Evolutionary conservation across 1,140 invertebrate genomes (phyloP), one percentile per base, ranked within the genome.

Genomic region (Nymphalis io): DNA sequence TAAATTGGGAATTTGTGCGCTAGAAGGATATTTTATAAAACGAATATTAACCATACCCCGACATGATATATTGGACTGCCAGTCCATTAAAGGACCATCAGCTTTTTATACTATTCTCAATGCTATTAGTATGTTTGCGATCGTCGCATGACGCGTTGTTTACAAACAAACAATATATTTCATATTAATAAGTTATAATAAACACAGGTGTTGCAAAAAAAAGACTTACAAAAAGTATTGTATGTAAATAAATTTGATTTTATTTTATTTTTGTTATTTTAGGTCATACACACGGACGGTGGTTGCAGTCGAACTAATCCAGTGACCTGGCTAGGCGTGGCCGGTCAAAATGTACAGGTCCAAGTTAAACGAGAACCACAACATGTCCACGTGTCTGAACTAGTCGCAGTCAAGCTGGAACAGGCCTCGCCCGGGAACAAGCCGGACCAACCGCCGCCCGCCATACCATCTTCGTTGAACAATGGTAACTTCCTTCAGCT

Each of bases 241-340:
- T 15, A 42, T 42, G 12, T 42, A n/a, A 15, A n/a, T 46, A 46
- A n/a, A 42, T 12, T 12, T 42, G 39, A 12, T 42, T n/a, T n/a
- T n/a, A n/a, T n/a, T n/a, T 33, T 33, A 33, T 8, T 20, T 20
- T 2, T 12, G 18, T n/a, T n/a, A 13, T 55, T 55, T 12, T 15
- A 88, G 84, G 77, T 90, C 6, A 81, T 88, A 21, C 88, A 90
- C 66, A 78, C 85, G 10, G 85, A 86, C 59, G 84, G 89, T 66
- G 91, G 90, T 0, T 93, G 93, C 79, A 93, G 93, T 75, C 83
- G 93, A 33, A 93, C 93, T 5, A 93, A 93, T 78, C 93, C 93
- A 0, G 89, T 94, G 18, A 89, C 93, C 15, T 93, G 93, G 93
- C 76, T 90, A 12, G 88, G 87, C n/a, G 82, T 89, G 61, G 80